Evolutionary conservation across 2,888 invertebrate species (phyloP).

Genomic region (Blastobasis lacticolella): DNA sequence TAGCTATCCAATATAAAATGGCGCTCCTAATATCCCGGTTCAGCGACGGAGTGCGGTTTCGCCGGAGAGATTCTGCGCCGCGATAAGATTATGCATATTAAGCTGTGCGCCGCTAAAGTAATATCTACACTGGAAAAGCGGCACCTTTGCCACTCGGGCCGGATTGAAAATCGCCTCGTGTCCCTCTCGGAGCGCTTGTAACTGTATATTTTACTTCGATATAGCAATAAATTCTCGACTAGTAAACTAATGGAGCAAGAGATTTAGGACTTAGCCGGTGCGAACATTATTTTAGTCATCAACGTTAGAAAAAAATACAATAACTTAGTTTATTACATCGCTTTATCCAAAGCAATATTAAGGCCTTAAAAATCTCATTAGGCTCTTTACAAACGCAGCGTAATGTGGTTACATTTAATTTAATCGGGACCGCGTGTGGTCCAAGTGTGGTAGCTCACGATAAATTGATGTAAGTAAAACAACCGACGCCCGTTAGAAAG

Average conservation of each 20-base stretch:
- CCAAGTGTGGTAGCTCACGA: constrained; percentile 42
- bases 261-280: too few relatives aligned
- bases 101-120: constrained; percentile 68
- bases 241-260: not conserved
- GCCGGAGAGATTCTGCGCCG: constrained; percentile 65
- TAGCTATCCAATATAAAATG: constrained; percentile 75
- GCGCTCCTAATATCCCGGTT: constrained; percentile 74
- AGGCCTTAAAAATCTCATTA: constrained; percentile 48
- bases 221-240: constrained; percentile 30
- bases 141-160: constrained; percentile 40
- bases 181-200: constrained; percentile 38
- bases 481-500: constrained; percentile 46
- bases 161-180: constrained; percentile 56
- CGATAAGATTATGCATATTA: constrained; percentile 76
- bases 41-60: constrained; percentile 62
- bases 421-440: constrained; percentile 64
- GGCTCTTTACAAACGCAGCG: constrained; percentile 40
- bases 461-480: constrained; percentile 41
- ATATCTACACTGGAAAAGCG: constrained; percentile 68
- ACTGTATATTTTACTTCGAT: constrained; percentile 36
- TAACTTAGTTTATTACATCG: constrained; percentile 12
- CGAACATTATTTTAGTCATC: too few relatives aligned
- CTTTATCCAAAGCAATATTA: constrained; percentile 42
- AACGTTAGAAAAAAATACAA: too few relatives aligned
- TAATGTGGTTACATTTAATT: constrained; percentile 62